Base-by-base conservation (phyloP, 2,888 invertebrate genomes). In the Sinodicranocentrus sp. region DNA sequence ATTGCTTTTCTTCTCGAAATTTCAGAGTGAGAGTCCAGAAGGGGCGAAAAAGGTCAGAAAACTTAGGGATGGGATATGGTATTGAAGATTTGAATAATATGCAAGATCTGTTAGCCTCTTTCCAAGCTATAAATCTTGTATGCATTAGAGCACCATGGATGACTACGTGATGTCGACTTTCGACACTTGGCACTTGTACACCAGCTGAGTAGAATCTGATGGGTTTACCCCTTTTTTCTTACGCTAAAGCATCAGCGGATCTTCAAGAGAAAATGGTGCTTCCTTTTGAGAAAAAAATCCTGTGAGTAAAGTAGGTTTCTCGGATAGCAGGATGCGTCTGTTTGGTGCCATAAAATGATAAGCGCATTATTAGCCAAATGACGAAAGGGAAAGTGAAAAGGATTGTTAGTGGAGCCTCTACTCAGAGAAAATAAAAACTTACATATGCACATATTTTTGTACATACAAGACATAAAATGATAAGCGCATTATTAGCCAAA, bases 111-210 rank as follows among this genome's bases (percentile, higher is more conserved):
- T 3, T 1, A 23, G 19, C 61, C 26, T 57, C 57, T 23, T 61
- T 61, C 61, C 61, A n/a, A n/a, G 61, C 19, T 61, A 61, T 61
- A 61, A 61, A 61, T 61, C 61, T 61, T 61, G 57, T 8, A 17
- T 61, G 61, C 10, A 61, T 33, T 61, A 28, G 28, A 19, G 28
- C 2, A 15, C 13, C 59, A 59, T 59, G 59, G 59, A 23, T 59
- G 59, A 59, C 59, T 59, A 59, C 59, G 59, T 59, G 59, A 59
- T 59, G 23, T 17, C 59, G 23, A 23, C 59, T 59, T 10, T 59
- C 59, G 59, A 59, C 59, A 59, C 59, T 59, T 21, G 21, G 23
- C 25, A 8, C 5, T 25, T 59, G 25, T 17, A 10, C 6, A 43
- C 43, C 13, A 43, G 43, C 43, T 43, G 8, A 43, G 43, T 13